These are phyloP conservation scores for Cyclina sinensis DNA, from an alignment of 1,140 invertebrate species.

Conservation along the genomic window DNA sequence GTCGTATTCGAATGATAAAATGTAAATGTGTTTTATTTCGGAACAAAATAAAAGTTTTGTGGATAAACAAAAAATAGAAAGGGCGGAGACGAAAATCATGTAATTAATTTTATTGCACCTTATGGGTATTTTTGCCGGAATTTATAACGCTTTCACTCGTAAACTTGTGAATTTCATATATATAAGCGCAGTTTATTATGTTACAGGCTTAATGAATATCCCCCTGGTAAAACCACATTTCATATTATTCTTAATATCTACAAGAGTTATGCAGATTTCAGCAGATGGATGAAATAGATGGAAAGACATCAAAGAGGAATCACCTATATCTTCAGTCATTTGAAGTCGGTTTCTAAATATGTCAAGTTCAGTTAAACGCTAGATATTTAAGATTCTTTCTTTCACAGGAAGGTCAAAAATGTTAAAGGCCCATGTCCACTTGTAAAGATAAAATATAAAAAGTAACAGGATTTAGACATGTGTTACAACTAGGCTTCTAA, in stretches of 20 bases:
- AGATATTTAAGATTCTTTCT: too few species aligned
- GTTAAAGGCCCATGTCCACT: too few species aligned
- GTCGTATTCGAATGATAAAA: conserved; percentile 8
- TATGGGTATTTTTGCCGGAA: not conserved
- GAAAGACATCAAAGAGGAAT: not conserved
- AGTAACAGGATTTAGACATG: too few species aligned
- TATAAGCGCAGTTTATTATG: not conserved
- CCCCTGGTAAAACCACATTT: not conserved
- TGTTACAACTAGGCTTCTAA: too few species aligned
- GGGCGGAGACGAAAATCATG: not conserved
- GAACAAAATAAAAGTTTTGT: not conserved
- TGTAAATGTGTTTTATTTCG: not conserved
- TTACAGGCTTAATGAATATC: conserved; percentile 3
- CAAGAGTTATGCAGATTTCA: not conserved
- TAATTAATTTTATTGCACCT: conserved; percentile 8
- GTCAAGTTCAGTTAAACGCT: too few species aligned
- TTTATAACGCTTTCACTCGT: not conserved
- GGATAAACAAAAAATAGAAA: not conserved
- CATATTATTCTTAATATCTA: conserved; percentile 1
- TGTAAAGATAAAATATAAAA: too few species aligned
- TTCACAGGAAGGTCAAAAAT: too few species aligned
- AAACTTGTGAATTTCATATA: not conserved
- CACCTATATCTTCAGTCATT: not conserved
- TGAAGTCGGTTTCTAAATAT: too few species aligned
- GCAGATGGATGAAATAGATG: not conserved